Conservation (phyloP, 2,888 invertebrate species). For the Gryllus longicercus region DNA sequence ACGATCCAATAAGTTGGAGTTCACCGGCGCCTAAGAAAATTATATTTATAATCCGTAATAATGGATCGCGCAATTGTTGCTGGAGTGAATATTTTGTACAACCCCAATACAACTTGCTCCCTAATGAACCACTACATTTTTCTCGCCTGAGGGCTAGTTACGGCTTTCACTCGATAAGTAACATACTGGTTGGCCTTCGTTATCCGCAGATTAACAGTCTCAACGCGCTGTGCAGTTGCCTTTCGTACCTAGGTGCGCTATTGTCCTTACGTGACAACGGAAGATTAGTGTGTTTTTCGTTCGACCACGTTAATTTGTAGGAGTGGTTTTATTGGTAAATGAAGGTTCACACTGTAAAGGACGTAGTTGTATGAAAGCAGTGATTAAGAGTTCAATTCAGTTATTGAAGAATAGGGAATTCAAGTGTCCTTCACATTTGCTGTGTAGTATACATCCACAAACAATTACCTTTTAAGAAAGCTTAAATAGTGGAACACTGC, state of each 20-base stretch:
- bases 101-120: not conserved
- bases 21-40: too few relatives aligned
- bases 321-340: too few relatives aligned
- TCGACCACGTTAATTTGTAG: not conserved
- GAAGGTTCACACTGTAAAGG: too few relatives aligned
- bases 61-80: too few relatives aligned
- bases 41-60: too few relatives aligned
- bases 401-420: not conserved
- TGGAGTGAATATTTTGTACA: too few relatives aligned
- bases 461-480: too few relatives aligned
- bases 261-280: not conserved
- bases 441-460: too few relatives aligned
- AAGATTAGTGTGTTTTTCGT: not conserved
- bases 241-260: not conserved
- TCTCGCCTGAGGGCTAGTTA: slow-evolving; percentile 1
- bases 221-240: not conserved
- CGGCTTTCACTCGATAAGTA: not conserved
- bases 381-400: not conserved
- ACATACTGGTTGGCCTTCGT: not conserved
- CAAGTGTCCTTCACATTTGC: not conserved
- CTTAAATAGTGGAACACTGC: too few relatives aligned
- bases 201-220: not conserved
- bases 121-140: not conserved
- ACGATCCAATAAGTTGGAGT: too few relatives aligned
- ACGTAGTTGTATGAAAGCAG: too few relatives aligned